phyloP scores from a whole-genome alignment of 2,113 vertebrate genomes.

The Clarias macrocephalus region DNA sequence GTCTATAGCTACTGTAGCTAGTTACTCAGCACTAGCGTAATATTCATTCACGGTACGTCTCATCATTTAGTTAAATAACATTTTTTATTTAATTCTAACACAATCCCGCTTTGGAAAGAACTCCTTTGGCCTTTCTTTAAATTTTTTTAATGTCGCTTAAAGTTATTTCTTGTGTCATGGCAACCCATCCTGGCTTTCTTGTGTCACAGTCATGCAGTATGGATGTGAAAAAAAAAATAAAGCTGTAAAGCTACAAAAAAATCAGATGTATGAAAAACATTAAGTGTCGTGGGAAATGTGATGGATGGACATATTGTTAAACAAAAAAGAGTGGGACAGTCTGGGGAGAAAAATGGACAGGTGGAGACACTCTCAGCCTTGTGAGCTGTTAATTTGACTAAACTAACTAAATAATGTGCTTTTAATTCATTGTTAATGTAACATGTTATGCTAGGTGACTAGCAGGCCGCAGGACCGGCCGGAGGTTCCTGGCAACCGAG shows the following conservation, averaged over 20 bases:
- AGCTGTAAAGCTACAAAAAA: too few relatives aligned
- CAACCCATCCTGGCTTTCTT: too few relatives aligned
- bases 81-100: not conserved
- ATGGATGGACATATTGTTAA: too few relatives aligned
- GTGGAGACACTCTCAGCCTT: not conserved
- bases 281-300: too few relatives aligned
- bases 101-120: not conserved
- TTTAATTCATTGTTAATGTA: not conserved
- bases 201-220: too few relatives aligned
- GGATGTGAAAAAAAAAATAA: too few relatives aligned
- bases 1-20: not conserved
- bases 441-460: not conserved
- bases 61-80: not conserved
- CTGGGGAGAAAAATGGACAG: too few relatives aligned
- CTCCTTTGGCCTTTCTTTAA: not conserved
- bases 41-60: not conserved
- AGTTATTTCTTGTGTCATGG: too few relatives aligned
- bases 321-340: too few relatives aligned
- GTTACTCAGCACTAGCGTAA: not conserved
- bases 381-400: not conserved
- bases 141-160: not conserved
- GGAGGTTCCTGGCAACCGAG: not conserved
- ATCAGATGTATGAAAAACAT: too few relatives aligned
- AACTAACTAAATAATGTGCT: not conserved
- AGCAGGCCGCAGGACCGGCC: not conserved